phyloP scores from a whole-genome alignment of 2,797 vertebrate genomes.

The Clarias platycephalus region DNA sequence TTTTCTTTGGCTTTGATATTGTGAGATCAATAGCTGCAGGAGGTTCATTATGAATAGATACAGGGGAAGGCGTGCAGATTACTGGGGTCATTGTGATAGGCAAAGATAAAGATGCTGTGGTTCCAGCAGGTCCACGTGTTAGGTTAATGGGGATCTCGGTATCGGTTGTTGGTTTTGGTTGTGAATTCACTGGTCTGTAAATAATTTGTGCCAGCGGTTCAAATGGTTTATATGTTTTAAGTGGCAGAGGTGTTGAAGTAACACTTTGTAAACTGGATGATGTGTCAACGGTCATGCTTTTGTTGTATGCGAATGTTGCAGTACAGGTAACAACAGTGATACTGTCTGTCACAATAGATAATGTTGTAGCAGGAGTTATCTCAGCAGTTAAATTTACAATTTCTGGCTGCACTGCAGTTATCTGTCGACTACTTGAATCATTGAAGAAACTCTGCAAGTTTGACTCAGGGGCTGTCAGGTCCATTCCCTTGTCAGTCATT shows the following conservation, averaged over 20 bases:
- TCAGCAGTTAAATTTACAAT: conserved; percentile 91
- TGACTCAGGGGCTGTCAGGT: conserved; percentile 83
- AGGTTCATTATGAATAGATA: conserved; percentile 71
- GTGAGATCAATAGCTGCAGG: conserved; percentile 87
- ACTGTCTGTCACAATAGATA: conserved; percentile 79
- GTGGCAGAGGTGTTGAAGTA: conserved; percentile 80
- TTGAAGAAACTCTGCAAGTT: conserved; percentile 76
- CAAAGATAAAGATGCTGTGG: conserved; percentile 71
- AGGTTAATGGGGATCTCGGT: conserved; percentile 90
- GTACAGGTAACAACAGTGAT: conserved; percentile 83
- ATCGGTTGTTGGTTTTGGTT: conserved; percentile 67
- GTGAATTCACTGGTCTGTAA: conserved; percentile 74
- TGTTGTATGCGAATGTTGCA: conserved; percentile 80
- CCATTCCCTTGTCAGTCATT: conserved; percentile 84
- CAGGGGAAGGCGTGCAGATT: conserved; percentile 74
- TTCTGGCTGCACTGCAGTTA: conserved; percentile 88
- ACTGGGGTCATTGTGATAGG: conserved; percentile 70
- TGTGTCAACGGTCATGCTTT: conserved; percentile 75
- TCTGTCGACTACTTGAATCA: conserved; percentile 78
- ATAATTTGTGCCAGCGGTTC: conserved; percentile 82
- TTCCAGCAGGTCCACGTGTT: conserved; percentile 77
- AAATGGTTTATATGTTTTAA: conserved; percentile 84
- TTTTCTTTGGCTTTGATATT: conserved; percentile 86
- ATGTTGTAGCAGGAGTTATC: conserved; percentile 74
- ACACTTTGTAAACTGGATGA: conserved; percentile 81